Conservation (phyloP, 2,113 vertebrate species). For the Aleadryas rufinucha region DNA sequence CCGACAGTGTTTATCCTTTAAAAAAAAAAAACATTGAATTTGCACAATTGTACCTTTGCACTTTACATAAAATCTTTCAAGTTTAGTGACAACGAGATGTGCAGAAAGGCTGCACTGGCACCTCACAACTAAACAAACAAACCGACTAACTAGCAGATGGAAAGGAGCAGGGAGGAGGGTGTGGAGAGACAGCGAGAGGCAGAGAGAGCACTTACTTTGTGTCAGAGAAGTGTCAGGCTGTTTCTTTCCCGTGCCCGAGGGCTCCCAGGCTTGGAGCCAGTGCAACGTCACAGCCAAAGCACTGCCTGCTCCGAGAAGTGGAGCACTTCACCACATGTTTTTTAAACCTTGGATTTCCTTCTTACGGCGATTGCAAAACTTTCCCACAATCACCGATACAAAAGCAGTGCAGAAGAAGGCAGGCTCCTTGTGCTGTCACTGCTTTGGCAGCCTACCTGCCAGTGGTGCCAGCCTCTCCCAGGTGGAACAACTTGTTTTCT, state of each 20-base stretch:
- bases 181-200: neutral
- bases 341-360: constrained; percentile 27
- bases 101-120: neutral
- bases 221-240: neutral
- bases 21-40: neutral
- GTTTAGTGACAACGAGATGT: neutral
- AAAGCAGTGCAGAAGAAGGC: neutral
- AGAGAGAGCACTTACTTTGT: constrained; percentile 43
- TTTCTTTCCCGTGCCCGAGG: neutral
- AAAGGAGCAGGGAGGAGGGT: neutral
- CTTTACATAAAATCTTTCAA: neutral
- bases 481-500: neutral
- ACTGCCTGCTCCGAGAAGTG: neutral
- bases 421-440: neutral
- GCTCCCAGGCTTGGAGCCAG: constrained; percentile 36
- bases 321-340: neutral
- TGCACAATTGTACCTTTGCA: neutral
- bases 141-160: neutral
- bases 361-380: neutral
- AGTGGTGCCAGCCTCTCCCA: neutral
- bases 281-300: neutral
- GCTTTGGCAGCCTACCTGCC: neutral
- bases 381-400: neutral
- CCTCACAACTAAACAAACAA: neutral
- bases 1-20: neutral